These are phyloP conservation scores for Sanderia malayensis DNA, from an alignment of 30 jellyfish, hydroid and myxozoan species.

Conservation along the genomic window DNA sequence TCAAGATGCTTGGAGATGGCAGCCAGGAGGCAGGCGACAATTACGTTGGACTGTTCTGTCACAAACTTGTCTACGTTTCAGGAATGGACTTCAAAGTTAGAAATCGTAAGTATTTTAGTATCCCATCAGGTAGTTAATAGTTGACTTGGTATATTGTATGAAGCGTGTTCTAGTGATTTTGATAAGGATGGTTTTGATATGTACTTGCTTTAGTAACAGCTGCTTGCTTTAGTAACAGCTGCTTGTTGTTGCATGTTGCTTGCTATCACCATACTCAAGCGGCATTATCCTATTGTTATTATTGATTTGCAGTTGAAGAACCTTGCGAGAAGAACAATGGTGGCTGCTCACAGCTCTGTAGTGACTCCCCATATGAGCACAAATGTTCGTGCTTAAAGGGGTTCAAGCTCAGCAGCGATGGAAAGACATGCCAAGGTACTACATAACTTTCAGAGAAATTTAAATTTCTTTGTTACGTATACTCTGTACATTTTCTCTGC, in stretches of 20 bases:
- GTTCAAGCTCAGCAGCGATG: slow-evolving; percentile 58
- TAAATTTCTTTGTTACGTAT: too few species aligned
- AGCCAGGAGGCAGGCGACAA: slow-evolving; percentile 69
- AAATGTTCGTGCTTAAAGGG: slow-evolving; percentile 77
- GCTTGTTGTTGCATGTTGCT: too few species aligned
- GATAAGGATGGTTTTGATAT: too few species aligned
- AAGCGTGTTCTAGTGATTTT: too few species aligned
- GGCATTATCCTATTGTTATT: too few species aligned
- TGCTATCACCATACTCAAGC: too few species aligned
- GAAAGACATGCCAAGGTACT: slow-evolving; percentile 66
- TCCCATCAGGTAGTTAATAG: too few species aligned
- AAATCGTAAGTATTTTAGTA: slow-evolving; percentile 55
- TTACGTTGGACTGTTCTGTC: slow-evolving; percentile 94
- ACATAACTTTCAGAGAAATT: too few species aligned
- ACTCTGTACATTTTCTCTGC: too few species aligned
- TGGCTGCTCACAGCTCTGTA: slow-evolving; percentile 82
- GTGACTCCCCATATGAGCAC: slow-evolving; percentile 68
- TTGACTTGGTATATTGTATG: too few species aligned
- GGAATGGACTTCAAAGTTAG: slow-evolving; percentile 60
- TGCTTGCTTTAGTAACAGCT: too few species aligned
- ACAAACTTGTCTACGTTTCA: slow-evolving; percentile 51
- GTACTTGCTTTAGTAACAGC: too few species aligned
- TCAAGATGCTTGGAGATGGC: slow-evolving; percentile 74
- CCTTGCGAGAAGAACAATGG: slow-evolving; percentile 71
- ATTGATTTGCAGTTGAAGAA: slow-evolving; percentile 48